Base-by-base conservation (phyloP, 2,888 invertebrate genomes). In the Epirrhoe alternata region DNA sequence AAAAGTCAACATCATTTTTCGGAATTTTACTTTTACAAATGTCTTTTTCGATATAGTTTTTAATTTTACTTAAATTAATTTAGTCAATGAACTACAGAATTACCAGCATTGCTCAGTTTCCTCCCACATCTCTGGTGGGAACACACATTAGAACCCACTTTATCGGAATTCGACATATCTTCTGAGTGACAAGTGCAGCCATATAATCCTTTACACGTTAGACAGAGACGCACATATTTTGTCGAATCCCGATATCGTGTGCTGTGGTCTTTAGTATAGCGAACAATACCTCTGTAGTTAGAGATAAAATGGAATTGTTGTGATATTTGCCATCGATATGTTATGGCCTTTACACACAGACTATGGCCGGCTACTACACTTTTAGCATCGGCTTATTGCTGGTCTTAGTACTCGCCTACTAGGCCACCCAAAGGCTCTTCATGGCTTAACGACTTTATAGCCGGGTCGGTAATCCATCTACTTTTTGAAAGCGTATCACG, bases 271-370 rank as follows among this genome's bases (percentile, higher is more conserved):
- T 61, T 72, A 63, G 61, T 60, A 69, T 62, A 65, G 61, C 74
- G 73, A 83, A 80, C 81, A 81, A 86, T 90, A 90, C 90, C 90
- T 90, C 90, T 86, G 85, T 77, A 81, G 79, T 77, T 85, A 53
- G 80, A 76, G 71, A 69, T 77, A 75, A 70, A 70, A 69, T 72
- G 65, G 68, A 73, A 69, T 73, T 73, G 56, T 61, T 68, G 68
- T 68, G 68, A 68, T 68, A 68, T 61, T 54, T 60, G 60, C 63
- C 53, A 63, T 60, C 42, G 33, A 52, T 64, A 54, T 63, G 60
- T 50, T 56, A 60, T 56, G 61, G 67, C 53, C 30, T 49, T 10
- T 68, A 57, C 60, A 47, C 62, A 50, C 45, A 59, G 51, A 42
- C 55, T 35, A 49, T 42, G 30, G n/a, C n/a, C 17, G 10, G 10